phyloP scores from a whole-genome alignment of 2,797 vertebrate species.

The Adrianichthys oophorus region DNA sequence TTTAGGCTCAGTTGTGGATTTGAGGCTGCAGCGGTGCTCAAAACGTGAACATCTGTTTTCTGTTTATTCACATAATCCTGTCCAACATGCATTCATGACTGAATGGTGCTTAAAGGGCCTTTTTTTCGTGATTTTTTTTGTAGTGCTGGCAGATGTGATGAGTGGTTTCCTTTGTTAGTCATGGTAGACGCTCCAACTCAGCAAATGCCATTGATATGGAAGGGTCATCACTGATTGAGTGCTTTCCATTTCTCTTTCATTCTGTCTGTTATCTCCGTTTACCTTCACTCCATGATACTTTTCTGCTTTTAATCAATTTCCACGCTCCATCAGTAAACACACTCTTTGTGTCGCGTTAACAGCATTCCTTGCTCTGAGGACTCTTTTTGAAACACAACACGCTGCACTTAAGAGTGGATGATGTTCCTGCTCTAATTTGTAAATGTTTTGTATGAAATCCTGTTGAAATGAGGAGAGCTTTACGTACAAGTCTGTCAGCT shows the following conservation, averaged over 20 bases:
- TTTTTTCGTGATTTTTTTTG: constrained; percentile 38
- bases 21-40: constrained; percentile 25
- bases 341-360: constrained; percentile 63
- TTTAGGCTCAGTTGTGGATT: constrained; percentile 25
- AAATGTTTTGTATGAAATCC: constrained; percentile 3
- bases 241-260: constrained; percentile 34
- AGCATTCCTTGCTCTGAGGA: constrained; percentile 63
- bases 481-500: neutral
- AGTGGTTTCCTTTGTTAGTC: constrained; percentile 60
- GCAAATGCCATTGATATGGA: constrained; percentile 40
- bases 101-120: constrained; percentile 57
- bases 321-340: constrained; percentile 70
- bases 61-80: constrained; percentile 53
- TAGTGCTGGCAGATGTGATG: constrained; percentile 58
- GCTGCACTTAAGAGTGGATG: constrained; percentile 6
- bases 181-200: constrained; percentile 49
- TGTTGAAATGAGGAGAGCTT: neutral
- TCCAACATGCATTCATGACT: constrained; percentile 56
- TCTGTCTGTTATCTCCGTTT: constrained; percentile 19
- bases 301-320: constrained; percentile 74
- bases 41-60: constrained; percentile 62
- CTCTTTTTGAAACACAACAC: constrained; percentile 55
- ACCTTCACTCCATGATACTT: constrained; percentile 38
- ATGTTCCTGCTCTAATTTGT: constrained; percentile 25
- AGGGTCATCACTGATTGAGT: constrained; percentile 63